Conservation (phyloP, 30 jellyfish, hydroid and myxozoan species). For the Calvadosia cruxmelitensis region DNA sequence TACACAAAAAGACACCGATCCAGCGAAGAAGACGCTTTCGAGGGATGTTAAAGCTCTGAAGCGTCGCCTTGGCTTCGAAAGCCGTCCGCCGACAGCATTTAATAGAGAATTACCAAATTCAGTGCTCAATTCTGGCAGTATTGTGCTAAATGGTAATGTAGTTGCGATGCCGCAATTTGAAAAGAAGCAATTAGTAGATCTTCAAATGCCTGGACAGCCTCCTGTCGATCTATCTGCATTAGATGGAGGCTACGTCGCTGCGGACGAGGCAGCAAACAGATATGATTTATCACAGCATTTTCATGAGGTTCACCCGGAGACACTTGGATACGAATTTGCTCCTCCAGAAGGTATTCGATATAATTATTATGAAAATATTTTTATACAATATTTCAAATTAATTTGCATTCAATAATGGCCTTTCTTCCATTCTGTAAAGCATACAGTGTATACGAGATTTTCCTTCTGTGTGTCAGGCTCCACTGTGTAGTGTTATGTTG, state of each 20-base stretch:
- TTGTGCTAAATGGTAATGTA: too few species aligned
- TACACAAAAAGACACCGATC: not conserved
- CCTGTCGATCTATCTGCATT: too few species aligned
- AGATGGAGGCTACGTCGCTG: not conserved
- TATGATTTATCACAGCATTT: not conserved
- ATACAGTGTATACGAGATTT: too few species aligned
- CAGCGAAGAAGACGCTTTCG: not conserved
- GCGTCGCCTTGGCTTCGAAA: not conserved
- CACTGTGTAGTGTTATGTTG: too few species aligned
- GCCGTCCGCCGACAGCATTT: not conserved
- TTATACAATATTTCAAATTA: too few species aligned
- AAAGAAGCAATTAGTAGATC: not conserved
- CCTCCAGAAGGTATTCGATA: too few species aligned
- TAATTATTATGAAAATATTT: too few species aligned
- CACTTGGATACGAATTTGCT: not conserved
- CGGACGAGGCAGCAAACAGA: not conserved
- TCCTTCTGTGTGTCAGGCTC: too few species aligned
- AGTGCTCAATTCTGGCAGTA: not conserved
- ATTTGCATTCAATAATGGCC: too few species aligned
- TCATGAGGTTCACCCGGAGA: not conserved
- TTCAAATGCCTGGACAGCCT: not conserved
- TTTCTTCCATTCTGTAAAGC: too few species aligned
- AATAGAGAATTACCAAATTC: not conserved
- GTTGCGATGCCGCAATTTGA: not conserved
- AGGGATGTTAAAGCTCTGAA: not conserved